phyloP scores from a whole-genome alignment of 1,140 invertebrate genomes.

The Planococcus citri region DNA sequence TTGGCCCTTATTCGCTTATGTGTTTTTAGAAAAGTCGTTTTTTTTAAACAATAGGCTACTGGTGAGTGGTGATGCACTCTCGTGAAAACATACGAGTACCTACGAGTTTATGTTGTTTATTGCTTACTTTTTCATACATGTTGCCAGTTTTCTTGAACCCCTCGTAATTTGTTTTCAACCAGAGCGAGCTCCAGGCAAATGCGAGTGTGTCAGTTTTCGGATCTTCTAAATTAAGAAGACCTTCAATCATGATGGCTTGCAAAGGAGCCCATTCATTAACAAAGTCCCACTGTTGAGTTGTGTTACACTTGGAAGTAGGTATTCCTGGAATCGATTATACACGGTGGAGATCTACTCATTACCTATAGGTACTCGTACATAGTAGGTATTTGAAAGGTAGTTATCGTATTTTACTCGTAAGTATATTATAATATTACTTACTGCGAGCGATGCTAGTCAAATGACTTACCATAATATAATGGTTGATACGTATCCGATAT shows the following conservation, averaged over 20 bases:
- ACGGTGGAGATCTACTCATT: too few relatives aligned
- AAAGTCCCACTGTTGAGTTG: slow-evolving; percentile 75
- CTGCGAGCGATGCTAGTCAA: neutral
- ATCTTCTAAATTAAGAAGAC: slow-evolving; percentile 38
- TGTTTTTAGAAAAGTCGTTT: too few relatives aligned
- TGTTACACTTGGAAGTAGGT: slow-evolving; percentile 52
- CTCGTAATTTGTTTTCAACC: slow-evolving; percentile 44
- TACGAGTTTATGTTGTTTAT: too few relatives aligned
- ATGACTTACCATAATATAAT: slow-evolving; percentile 3
- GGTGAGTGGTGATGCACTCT: too few relatives aligned
- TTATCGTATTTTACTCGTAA: too few relatives aligned
- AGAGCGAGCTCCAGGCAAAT: slow-evolving; percentile 40
- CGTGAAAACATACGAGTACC: too few relatives aligned
- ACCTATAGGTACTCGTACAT: neutral
- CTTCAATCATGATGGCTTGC: slow-evolving; percentile 48
- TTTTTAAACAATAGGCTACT: too few relatives aligned
- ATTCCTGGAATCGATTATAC: slow-evolving; percentile 39
- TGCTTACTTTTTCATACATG: slow-evolving; percentile 71
- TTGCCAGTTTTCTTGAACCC: slow-evolving; percentile 38
- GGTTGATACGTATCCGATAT: slow-evolving; percentile 12
- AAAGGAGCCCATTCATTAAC: slow-evolving; percentile 77
- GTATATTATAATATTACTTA: neutral
- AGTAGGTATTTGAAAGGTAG: too few relatives aligned
- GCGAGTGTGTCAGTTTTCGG: slow-evolving; percentile 38
- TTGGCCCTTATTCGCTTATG: too few relatives aligned